These are phyloP conservation scores for Sinhomidia bicolor DNA, from an alignment of 2,888 invertebrate genomes.

Conservation along the genomic window DNA sequence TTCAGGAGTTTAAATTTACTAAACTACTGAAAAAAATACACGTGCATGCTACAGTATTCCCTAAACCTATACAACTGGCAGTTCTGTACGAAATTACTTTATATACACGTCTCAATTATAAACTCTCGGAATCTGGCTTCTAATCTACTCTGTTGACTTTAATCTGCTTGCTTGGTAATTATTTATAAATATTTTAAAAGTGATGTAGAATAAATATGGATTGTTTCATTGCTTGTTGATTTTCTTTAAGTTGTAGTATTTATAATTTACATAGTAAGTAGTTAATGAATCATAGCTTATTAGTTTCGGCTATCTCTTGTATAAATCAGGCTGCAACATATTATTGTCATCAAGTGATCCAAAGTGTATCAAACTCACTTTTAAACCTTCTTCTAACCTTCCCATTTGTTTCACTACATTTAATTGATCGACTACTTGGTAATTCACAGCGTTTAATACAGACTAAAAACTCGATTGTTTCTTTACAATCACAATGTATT, in stretches of 20 bases:
- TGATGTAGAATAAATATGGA: background rate
- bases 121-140: background rate
- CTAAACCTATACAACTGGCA: too few relatives aligned
- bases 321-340: conserved; percentile 18
- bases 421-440: too few relatives aligned
- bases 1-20: too few relatives aligned
- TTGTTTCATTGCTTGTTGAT: background rate
- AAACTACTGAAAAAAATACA: too few relatives aligned
- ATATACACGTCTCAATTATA: background rate
- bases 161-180: too few relatives aligned
- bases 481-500: conserved; percentile 20
- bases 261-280: background rate
- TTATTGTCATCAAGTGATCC: conserved; percentile 64
- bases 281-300: background rate
- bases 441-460: background rate
- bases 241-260: background rate
- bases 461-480: conserved; percentile 51
- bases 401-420: background rate
- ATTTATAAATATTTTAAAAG: too few relatives aligned
- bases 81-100: conserved; percentile 14
- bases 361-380: background rate
- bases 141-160: too few relatives aligned
- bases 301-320: background rate
- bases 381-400: background rate
- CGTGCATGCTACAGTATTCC: too few relatives aligned